Evolutionary conservation across 1,140 invertebrate species (phyloP).

Genomic region (Zaprionus kolodkinae): DNA sequence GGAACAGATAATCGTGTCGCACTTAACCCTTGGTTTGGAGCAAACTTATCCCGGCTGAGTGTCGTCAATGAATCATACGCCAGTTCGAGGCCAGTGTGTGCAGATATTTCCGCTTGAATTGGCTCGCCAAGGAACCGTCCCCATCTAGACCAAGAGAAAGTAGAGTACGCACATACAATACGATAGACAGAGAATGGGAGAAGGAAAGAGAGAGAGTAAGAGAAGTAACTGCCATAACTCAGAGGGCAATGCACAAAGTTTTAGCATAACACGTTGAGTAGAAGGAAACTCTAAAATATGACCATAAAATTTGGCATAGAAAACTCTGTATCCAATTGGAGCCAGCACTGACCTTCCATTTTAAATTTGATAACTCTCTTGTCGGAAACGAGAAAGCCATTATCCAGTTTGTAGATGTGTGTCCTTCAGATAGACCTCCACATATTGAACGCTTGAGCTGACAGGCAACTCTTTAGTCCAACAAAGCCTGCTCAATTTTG

Average conservation of each 20-base stretch:
- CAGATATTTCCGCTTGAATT: constrained; percentile 86
- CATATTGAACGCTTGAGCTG: constrained; percentile 86
- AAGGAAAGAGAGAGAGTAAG: neutral
- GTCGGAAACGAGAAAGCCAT: constrained; percentile 86
- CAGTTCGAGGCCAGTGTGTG: constrained; percentile 87
- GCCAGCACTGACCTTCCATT: constrained; percentile 86
- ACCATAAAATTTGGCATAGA: constrained; percentile 67
- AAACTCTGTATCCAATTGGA: constrained; percentile 32
- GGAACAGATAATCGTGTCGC: constrained; percentile 22
- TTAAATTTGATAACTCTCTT: constrained; percentile 86
- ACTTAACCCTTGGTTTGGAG: constrained; percentile 12
- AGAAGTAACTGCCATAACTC: constrained; percentile 43
- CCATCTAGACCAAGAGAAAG: constrained; percentile 84
- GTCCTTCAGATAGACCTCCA: constrained; percentile 86
- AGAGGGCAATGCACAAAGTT: constrained; percentile 62
- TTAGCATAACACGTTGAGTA: constrained; percentile 61
- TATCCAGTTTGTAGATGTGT: constrained; percentile 86
- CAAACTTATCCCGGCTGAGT: constrained; percentile 85
- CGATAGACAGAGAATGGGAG: too few relatives aligned
- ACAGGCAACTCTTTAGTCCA: constrained; percentile 82
- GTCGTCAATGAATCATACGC: constrained; percentile 86
- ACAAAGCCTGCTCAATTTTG: too few relatives aligned
- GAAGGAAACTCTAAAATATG: constrained; percentile 61
- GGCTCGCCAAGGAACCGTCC: constrained; percentile 87
- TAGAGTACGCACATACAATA: constrained; percentile 4